phyloP scores from a whole-genome alignment of 1,140 invertebrate genomes.

The Oreohelix idahoensis region DNA sequence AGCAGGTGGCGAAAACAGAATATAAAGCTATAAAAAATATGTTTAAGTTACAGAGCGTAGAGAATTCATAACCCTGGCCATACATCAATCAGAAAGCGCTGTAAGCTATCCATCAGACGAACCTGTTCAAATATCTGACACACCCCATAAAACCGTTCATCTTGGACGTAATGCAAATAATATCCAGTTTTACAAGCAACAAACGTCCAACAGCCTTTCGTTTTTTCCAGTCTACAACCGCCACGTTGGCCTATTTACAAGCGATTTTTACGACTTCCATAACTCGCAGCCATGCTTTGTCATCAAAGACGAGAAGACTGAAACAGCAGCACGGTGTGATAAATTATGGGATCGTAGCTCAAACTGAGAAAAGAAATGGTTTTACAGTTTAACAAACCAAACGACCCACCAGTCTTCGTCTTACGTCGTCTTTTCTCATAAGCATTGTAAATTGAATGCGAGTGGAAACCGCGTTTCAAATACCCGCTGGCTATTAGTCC shows the following conservation, averaged over 20 bases:
- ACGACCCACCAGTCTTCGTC: background rate
- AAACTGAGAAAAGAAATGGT: conserved; percentile 2
- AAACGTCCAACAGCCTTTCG: background rate
- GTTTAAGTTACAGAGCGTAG: background rate
- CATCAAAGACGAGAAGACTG: background rate
- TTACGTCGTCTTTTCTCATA: background rate
- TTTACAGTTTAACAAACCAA: conserved; percentile 1
- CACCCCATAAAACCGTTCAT: background rate
- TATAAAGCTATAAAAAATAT: background rate
- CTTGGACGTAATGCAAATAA: background rate
- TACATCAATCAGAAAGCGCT: background rate
- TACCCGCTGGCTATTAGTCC: background rate
- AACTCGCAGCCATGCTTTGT: background rate
- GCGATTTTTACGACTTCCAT: background rate
- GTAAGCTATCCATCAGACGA: background rate
- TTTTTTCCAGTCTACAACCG: background rate
- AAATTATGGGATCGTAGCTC: background rate
- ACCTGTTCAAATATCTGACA: background rate
- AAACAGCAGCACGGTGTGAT: background rate
- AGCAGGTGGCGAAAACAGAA: too few species aligned
- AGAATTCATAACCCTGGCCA: background rate
- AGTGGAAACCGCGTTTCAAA: conserved; percentile 24
- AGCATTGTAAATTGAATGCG: background rate
- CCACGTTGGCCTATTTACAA: background rate
- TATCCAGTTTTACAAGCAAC: background rate